Percentiles rank a stretch among this genome's conserved stretches.
phyloP scores from a whole-genome alignment of 2,113 vertebrate species.

The Rhadina sibilatrix region DNA sequence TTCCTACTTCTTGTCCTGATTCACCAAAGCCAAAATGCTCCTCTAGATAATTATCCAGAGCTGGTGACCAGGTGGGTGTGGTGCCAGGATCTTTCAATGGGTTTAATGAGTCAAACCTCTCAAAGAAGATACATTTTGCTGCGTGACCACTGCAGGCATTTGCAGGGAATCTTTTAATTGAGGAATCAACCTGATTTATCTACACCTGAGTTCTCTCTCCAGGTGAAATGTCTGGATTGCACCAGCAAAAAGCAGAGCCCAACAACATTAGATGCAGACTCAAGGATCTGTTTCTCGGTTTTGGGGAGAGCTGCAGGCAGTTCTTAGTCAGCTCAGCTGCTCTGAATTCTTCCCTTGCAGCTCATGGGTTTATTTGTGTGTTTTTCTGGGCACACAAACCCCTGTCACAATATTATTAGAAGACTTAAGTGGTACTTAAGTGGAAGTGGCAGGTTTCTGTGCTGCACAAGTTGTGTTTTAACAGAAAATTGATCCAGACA shows the following conservation, averaged over 20 bases:
- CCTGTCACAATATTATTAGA: neutral
- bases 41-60: neutral
- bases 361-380: neutral
- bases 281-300: neutral
- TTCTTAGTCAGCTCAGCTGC: neutral
- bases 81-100: neutral
- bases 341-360: neutral
- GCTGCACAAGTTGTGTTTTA: neutral
- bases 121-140: neutral
- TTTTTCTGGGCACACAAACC: neutral
- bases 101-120: neutral
- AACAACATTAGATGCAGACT: fast-evolving
- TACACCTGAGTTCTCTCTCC: neutral
- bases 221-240: neutral
- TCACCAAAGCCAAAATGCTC: neutral
- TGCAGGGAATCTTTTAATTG: neutral
- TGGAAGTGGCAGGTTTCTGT: neutral
- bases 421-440: neutral
- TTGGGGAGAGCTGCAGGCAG: neutral
- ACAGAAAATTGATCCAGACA: neutral
- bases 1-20: neutral
- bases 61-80: neutral
- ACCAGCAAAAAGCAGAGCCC: neutral
- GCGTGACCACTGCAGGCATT: neutral
- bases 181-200: neutral